A percentile compares a stretch with the other conserved stretches of the same genome.
These are phyloP conservation scores for Epistrophe grossulariae DNA, from an alignment of 2,888 invertebrate species.

Conservation along the genomic window DNA sequence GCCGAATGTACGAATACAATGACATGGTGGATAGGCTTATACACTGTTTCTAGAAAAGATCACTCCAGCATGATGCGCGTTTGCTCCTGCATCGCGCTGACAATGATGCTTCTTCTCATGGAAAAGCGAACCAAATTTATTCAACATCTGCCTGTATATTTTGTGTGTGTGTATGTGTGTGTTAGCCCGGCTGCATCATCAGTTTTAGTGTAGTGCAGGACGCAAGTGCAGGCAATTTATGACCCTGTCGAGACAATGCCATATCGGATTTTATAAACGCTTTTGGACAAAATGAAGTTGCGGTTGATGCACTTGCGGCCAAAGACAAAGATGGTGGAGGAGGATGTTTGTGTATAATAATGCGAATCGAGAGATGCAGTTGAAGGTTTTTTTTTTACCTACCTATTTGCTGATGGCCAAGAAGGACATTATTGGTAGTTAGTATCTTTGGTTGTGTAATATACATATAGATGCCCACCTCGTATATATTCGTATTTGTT, in stretches of 20 bases:
- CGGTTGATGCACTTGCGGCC: conserved; percentile 41
- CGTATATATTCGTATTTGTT: not conserved
- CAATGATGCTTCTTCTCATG: conserved; percentile 58
- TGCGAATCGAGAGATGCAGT: conserved; percentile 42
- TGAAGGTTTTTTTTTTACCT: conserved; percentile 39
- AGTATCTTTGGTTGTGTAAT: conserved; percentile 14
- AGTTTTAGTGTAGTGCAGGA: conserved; percentile 47
- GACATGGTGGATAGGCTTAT: conserved; percentile 33
- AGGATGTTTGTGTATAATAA: conserved; percentile 16
- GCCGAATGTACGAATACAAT: conserved; percentile 28
- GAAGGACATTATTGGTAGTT: conserved; percentile 71
- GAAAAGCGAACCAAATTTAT: conserved; percentile 67
- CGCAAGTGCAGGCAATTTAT: conserved; percentile 72
- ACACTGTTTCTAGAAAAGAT: conserved; percentile 41
- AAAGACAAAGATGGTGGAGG: conserved; percentile 58
- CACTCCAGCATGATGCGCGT: conserved; percentile 16
- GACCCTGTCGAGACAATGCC: conserved; percentile 75
- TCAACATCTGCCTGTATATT: conserved; percentile 37
- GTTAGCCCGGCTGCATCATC: conserved; percentile 7
- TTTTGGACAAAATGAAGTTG: conserved; percentile 75
- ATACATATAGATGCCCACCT: not conserved
- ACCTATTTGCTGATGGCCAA: not conserved
- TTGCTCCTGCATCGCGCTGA: conserved; percentile 17
- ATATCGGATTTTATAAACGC: conserved; percentile 70
- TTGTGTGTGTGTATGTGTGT: not conserved